These are phyloP conservation scores for Bovichtus diacanthus DNA, from an alignment of 2,797 vertebrate genomes.

Conservation along the genomic window DNA sequence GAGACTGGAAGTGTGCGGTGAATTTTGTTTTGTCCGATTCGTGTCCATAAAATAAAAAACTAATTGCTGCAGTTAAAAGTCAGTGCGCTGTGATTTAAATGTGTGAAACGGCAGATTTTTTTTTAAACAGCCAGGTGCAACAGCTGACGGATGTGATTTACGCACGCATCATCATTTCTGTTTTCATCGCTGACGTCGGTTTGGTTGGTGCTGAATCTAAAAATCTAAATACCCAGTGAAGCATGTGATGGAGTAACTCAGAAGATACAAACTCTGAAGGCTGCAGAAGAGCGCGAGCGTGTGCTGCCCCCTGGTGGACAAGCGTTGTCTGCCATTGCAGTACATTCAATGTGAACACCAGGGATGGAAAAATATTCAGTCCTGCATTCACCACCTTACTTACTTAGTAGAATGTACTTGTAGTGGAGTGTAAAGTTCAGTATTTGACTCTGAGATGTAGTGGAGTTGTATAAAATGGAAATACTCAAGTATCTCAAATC, in stretches of 20 bases:
- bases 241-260: slow-evolving; percentile 31
- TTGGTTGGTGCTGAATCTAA: slow-evolving; percentile 21
- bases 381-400: background rate
- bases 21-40: background rate
- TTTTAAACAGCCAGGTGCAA: background rate
- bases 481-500: background rate
- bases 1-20: background rate
- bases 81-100: background rate
- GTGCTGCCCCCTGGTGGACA: slow-evolving; percentile 63
- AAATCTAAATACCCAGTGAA: slow-evolving; percentile 40
- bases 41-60: no score
- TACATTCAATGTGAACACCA: background rate
- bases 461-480: no score
- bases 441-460: background rate
- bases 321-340: background rate
- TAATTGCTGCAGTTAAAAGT: background rate
- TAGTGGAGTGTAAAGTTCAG: background rate
- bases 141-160: slow-evolving; percentile 11
- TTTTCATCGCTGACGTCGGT: slow-evolving; percentile 20
- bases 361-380: background rate
- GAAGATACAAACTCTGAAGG: slow-evolving; percentile 20
- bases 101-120: background rate
- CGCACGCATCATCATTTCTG: slow-evolving; percentile 10
- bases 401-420: background rate
- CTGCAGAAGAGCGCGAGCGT: slow-evolving; percentile 3